These are phyloP conservation scores for Aspidoscelis tigris DNA, from an alignment of 2,113 vertebrate genomes.

Conservation along the genomic window DNA sequence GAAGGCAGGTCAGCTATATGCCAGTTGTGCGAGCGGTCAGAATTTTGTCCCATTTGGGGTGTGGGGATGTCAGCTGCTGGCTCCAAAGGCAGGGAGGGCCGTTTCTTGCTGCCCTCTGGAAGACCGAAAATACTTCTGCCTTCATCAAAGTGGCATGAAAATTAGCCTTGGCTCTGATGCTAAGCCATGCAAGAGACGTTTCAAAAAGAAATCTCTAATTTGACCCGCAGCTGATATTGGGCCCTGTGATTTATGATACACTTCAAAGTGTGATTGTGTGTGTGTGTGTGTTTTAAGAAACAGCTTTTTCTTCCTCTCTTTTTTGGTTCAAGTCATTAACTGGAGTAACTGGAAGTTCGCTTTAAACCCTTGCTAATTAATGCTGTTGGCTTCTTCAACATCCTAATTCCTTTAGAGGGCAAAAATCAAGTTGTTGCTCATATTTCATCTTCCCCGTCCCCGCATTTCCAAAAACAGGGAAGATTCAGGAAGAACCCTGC, in stretches of 20 bases:
- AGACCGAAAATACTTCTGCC: too few relatives aligned
- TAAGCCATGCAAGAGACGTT: not conserved
- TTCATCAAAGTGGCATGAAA: not conserved
- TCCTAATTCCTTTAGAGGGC: too few relatives aligned
- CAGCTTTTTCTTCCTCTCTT: not conserved
- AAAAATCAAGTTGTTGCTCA: not conserved
- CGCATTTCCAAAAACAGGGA: not conserved
- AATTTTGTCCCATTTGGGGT: too few relatives aligned
- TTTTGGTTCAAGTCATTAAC: constrained; percentile 13
- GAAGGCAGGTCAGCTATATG: not conserved
- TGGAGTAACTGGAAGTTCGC: not conserved
- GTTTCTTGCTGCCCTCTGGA: not conserved
- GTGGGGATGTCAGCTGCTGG: too few relatives aligned
- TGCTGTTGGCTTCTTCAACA: not conserved
- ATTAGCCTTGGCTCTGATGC: not conserved
- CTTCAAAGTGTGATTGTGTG: constrained; percentile 23
- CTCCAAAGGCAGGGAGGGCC: not conserved
- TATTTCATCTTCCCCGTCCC: not conserved
- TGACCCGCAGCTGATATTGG: constrained; percentile 13
- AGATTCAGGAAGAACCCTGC: not conserved
- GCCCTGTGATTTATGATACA: not conserved
- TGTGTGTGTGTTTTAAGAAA: too few relatives aligned
- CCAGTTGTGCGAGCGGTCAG: too few relatives aligned
- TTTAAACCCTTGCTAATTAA: constrained; percentile 17
- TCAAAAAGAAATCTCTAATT: not conserved